Evolutionary conservation across 2,888 invertebrate genomes (phyloP), one percentile per base, ranked within the genome.

Genomic region (Arge pagana): DNA sequence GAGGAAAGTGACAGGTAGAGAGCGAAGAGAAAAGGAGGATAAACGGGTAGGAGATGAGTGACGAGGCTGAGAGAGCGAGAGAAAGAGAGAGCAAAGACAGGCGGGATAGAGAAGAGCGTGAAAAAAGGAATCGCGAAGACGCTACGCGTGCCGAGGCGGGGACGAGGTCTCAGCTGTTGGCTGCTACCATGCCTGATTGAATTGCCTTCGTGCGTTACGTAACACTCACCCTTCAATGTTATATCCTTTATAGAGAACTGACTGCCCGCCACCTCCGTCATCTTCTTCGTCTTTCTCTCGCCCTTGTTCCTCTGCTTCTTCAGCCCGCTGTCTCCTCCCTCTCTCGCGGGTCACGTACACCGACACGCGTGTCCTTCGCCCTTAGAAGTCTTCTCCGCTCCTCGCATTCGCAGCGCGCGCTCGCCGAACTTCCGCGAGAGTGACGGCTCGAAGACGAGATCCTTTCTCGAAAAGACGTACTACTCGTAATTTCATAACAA

Each of bases 111-210:
- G 15, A 33, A 33, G 13, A 13, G 33, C 4, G 11, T n/a, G 15
- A 33, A 15, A 33, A 11, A 33, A 33, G 15, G 33, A 33, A 7
- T 1, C 13, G 15, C 33, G 33, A n/a, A n/a, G n/a, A n/a, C n/a
- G n/a, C n/a, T n/a, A n/a, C n/a, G n/a, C n/a, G n/a, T n/a, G n/a
- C n/a, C n/a, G n/a, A n/a, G 33, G 11, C 3, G 15, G 45, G 35
- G 31, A 35, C 11, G 33, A 15, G 63, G 71, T 65, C 74, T 72
- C 73, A 72, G 72, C 71, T 74, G 72, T 61, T 70, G 58, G 60
- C 55, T 59, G 65, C 66, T 65, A 56, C 58, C 60, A 60, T 60
- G 65, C 67, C 67, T 68, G 72, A 74, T 74, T 72, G 72, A 74
- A 75, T 74, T 70, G 72, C 71, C 65, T 26, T 48, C 37, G 48